A percentile compares a stretch with the other conserved stretches of the same genome.
These are phyloP conservation scores for Halcyon leucocephala DNA, from an alignment of 2,797 vertebrate species.

Conservation along the genomic window DNA sequence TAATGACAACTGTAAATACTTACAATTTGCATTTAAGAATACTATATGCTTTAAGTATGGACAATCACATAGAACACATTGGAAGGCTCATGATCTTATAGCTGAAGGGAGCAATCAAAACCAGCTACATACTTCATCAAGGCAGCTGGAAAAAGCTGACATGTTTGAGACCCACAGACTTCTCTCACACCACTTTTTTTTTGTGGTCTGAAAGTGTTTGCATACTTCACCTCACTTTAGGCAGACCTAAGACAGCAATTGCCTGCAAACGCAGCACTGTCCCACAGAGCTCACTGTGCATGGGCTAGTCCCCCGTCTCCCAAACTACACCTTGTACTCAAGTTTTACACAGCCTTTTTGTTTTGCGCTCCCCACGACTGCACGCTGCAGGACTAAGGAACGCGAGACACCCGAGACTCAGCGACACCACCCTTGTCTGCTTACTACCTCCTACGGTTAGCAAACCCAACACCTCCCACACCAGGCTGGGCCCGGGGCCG, in stretches of 20 bases:
- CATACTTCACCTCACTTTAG: background rate
- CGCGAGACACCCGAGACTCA: accelerated
- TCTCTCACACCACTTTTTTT: too few relatives aligned
- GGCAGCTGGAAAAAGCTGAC: background rate
- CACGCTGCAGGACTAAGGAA: background rate
- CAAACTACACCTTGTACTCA: accelerated
- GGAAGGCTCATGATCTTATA: background rate
- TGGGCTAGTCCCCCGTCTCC: accelerated
- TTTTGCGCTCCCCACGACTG: background rate
- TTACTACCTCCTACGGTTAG: accelerated
- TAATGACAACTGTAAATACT: background rate
- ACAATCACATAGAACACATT: accelerated
- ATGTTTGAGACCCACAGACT: background rate
- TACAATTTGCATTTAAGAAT: background rate
- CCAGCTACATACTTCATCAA: background rate
- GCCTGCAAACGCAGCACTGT: accelerated
- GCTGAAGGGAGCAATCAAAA: background rate
- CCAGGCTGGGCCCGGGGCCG: background rate
- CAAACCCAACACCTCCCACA: background rate
- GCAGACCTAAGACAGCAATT: background rate
- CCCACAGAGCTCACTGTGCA: background rate
- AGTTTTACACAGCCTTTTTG: too few relatives aligned
- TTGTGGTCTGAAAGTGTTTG: background rate
- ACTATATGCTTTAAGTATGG: background rate
- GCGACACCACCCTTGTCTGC: background rate